Evolutionary conservation across 2,113 vertebrate species (phyloP).

Genomic region (Corydoras sp.): DNA sequence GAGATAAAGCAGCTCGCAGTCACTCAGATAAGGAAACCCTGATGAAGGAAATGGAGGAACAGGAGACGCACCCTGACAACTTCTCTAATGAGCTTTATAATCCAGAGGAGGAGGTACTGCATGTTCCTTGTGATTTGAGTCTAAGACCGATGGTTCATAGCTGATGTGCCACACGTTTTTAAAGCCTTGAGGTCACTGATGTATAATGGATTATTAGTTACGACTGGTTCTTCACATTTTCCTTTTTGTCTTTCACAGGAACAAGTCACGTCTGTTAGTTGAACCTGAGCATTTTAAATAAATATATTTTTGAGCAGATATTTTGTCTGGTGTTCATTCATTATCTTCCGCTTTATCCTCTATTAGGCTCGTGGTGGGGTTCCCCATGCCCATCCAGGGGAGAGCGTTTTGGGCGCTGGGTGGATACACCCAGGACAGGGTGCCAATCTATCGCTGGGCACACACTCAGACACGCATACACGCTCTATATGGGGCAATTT

Average conservation of each 20-base stretch:
- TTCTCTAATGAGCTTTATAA: conserved; percentile 50
- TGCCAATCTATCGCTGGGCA: no score
- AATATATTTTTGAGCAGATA: conserved; percentile 2
- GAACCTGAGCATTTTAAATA: neutral
- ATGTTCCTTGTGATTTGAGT: neutral
- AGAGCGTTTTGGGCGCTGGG: no score
- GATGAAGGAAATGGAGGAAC: conserved; percentile 56
- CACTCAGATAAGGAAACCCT: conserved; percentile 61
- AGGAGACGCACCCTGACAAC: conserved; percentile 17
- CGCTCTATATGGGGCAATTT: no score
- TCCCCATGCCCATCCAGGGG: no score
- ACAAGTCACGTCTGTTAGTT: neutral
- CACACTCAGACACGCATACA: no score
- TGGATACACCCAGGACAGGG: no score
- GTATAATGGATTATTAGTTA: neutral
- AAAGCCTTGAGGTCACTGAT: neutral
- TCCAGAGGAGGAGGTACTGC: conserved; percentile 47
- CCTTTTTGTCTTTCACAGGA: conserved; percentile 14
- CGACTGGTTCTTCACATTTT: no score
- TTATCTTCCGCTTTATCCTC: no score
- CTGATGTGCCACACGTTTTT: neutral
- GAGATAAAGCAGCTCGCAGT: conserved; percentile 29
- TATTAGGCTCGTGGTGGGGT: no score
- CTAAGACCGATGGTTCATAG: neutral
- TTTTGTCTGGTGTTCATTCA: neutral